These are phyloP conservation scores for Aporophyla nigra DNA, from an alignment of 2,888 invertebrate genomes.

Conservation along the genomic window DNA sequence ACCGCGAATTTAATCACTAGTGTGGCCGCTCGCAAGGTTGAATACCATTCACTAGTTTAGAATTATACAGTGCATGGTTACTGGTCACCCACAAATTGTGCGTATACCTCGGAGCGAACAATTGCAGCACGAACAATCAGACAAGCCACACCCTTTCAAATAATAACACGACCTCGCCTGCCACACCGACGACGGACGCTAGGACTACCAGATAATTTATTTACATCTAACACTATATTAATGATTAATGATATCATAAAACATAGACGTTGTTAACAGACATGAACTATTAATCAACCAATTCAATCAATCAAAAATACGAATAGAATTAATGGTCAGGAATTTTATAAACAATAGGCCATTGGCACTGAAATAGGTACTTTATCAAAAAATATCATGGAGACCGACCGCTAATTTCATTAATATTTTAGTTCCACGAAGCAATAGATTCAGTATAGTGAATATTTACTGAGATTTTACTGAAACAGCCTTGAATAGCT, in stretches of 20 bases:
- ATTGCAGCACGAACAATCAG: slow-evolving; percentile 66
- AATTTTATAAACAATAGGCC: slow-evolving; percentile 14
- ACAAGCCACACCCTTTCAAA: slow-evolving; percentile 79
- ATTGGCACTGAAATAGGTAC: neutral
- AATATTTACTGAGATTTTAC: slow-evolving; percentile 38
- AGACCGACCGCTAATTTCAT: neutral
- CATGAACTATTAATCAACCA: slow-evolving; percentile 43
- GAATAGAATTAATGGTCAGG: slow-evolving; percentile 18
- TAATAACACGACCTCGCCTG: slow-evolving; percentile 68
- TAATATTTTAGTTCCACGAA: neutral
- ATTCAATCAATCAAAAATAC: slow-evolving; percentile 22
- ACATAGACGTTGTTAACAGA: slow-evolving; percentile 11
- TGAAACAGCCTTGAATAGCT: slow-evolving; percentile 24
- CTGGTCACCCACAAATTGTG: slow-evolving; percentile 63
- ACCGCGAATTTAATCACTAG: slow-evolving; percentile 45
- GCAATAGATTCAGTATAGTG: neutral
- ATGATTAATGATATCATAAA: slow-evolving; percentile 46
- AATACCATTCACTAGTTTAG: slow-evolving; percentile 66
- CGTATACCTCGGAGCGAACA: slow-evolving; percentile 56
- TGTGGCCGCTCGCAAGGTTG: slow-evolving; percentile 59
- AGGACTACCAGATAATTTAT: slow-evolving; percentile 16
- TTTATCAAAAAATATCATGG: neutral
- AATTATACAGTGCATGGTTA: slow-evolving; percentile 62
- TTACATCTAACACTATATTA: slow-evolving; percentile 11
- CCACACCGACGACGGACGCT: slow-evolving; percentile 1